These are phyloP conservation scores for Bovichtus diacanthus DNA, from an alignment of 2,797 vertebrate species.

Conservation along the genomic window DNA sequence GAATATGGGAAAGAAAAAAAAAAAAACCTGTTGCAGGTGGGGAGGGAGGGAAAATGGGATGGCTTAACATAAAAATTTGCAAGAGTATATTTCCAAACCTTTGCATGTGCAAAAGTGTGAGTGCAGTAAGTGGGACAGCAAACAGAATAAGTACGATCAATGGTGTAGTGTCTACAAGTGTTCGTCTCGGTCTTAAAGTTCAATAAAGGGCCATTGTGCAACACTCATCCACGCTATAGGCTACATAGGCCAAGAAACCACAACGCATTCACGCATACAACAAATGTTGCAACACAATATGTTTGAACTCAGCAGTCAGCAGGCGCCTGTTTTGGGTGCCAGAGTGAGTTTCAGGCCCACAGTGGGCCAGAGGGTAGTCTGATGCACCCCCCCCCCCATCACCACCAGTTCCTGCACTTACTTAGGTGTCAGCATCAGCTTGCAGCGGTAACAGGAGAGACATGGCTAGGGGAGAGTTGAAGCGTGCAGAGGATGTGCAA, in stretches of 20 bases:
- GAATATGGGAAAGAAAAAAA: neutral
- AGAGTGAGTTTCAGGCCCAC: slow-evolving; percentile 22
- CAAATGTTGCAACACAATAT: slow-evolving; percentile 42
- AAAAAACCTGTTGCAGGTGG: neutral
- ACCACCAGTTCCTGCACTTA: slow-evolving; percentile 28
- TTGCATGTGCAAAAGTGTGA: neutral
- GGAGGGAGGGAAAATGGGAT: neutral
- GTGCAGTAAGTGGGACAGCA: neutral
- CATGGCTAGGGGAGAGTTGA: neutral
- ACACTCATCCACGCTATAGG: slow-evolving; percentile 20
- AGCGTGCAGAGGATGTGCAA: neutral
- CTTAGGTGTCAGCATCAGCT: slow-evolving; percentile 32
- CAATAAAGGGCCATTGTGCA: slow-evolving; percentile 59
- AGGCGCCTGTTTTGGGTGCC: neutral
- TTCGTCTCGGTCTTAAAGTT: slow-evolving; percentile 43
- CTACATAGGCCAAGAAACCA: slow-evolving; percentile 19
- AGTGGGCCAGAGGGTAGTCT: slow-evolving; percentile 34
- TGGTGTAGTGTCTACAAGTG: neutral
- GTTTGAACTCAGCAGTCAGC: slow-evolving; percentile 34
- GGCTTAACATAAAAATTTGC: neutral
- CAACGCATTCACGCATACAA: slow-evolving; percentile 29
- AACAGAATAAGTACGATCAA: slow-evolving; percentile 8
- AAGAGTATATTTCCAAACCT: neutral
- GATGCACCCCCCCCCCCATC: neutral
- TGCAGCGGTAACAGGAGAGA: neutral